Base-by-base conservation (phyloP, 1,140 invertebrate genomes). In the Papilio polyxenes region DNA sequence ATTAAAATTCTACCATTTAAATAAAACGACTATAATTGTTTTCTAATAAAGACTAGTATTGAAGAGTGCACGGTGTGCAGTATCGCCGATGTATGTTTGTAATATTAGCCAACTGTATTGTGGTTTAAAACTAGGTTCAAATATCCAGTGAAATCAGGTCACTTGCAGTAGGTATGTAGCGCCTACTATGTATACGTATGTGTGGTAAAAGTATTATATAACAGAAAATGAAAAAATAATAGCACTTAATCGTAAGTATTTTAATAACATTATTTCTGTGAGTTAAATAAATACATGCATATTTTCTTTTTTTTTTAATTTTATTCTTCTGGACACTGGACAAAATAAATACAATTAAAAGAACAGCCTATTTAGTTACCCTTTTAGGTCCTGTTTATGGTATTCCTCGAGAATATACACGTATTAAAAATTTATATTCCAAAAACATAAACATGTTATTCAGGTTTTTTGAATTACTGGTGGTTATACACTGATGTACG, bases 101-200 rank as follows among this genome's bases (percentile, higher is more conserved):
- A 56, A 51, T 77, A 56, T 77, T 77, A 77, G 31, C 51, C 51
- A 77, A 56, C 75, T 76, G 49, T 76, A 37, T 77, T 77, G 75
- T 53, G 75, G 75, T 77, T 77, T 51, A 31, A 56, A 31, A 53
- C 75, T 77, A 31, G 75, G 75, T 31, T 77, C 75, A 77, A 77
- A 51, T 77, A 77, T 53, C 75, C 49, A 77, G 31, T 77, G 75
- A 77, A 77, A 77, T 77, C 75, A 53, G 51, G 51, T 53, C 48
- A 75, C 23, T 31, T 77, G 65, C 13, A 6, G 65, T 72, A 72
- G 13, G 65, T 72, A 37, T 72, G 23, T 72, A 37, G 13, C 37
- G 17, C 65, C 11, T 37, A 72, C 13, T 13, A 2, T 1, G 65
- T 72, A 31, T 31, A 15, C 31, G 65, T 37, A 72, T 10, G 65